Evolutionary conservation across 2,113 vertebrate species (phyloP).

Genomic region (Gallinago undulata): DNA sequence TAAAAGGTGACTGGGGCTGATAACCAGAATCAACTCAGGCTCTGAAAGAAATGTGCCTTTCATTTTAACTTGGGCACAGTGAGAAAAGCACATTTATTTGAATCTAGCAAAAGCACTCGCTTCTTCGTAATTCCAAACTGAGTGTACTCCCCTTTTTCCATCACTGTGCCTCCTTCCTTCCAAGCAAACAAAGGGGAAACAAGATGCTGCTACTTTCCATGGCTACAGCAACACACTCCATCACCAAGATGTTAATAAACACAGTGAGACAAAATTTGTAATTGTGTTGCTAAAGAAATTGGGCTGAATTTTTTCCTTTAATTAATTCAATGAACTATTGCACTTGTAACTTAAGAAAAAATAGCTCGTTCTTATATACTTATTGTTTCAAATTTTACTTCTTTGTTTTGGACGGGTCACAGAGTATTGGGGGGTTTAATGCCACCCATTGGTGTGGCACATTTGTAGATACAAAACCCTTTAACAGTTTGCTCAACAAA

Average conservation of each 20-base stretch:
- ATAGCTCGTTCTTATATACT: background rate
- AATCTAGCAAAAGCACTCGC: background rate
- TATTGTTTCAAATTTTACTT: background rate
- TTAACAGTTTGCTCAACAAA: background rate
- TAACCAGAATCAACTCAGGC: background rate
- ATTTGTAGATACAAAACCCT: background rate
- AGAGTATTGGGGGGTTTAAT: background rate
- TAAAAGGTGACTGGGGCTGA: background rate
- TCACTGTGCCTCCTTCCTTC: background rate
- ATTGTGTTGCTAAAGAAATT: background rate
- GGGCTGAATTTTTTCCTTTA: background rate
- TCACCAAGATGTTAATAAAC: background rate
- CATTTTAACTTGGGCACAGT: background rate
- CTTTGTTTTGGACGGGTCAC: background rate
- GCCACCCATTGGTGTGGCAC: background rate
- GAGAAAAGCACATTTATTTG: background rate
- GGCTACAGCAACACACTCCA: background rate
- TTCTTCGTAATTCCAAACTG: background rate
- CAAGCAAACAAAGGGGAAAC: background rate
- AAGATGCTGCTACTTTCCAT: background rate
- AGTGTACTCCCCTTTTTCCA: background rate
- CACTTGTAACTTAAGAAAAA: background rate
- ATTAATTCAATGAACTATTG: background rate
- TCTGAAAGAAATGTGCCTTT: background rate
- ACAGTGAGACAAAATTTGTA: background rate